A percentile compares a stretch with the other conserved stretches of the same genome.
Conservation (phyloP, 2,113 vertebrate species). For the Rissa tridactyla region DNA sequence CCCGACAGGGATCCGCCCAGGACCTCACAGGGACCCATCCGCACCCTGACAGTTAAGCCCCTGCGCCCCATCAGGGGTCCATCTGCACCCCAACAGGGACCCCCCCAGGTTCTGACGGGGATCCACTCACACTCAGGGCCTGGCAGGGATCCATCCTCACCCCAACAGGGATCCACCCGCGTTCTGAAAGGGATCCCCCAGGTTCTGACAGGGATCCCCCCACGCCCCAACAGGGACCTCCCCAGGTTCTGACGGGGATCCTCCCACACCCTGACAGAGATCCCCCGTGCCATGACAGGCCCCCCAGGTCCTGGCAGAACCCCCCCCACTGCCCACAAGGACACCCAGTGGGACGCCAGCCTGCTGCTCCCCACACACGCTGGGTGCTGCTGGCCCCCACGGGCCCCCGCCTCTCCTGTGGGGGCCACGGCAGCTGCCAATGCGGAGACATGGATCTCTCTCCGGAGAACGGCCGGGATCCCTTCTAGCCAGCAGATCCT, state of each 20-base stretch:
- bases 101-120: neutral
- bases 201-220: no score
- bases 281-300: no score
- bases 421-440: rapidly evolving
- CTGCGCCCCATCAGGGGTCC: neutral
- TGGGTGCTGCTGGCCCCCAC: rapidly evolving
- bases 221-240: rapidly evolving
- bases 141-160: no score
- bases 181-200: no score
- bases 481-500: neutral
- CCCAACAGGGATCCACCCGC: no score
- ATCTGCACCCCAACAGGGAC: neutral
- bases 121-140: neutral
- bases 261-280: rapidly evolving
- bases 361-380: neutral
- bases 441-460: rapidly evolving
- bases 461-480: rapidly evolving
- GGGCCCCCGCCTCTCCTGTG: rapidly evolving
- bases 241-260: no score
- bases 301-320: neutral
- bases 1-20: no score
- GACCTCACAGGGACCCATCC: neutral
- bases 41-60: neutral
- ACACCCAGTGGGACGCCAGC: rapidly evolving
- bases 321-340: neutral